Evolutionary conservation across 2,797 vertebrate genomes (phyloP), one percentile per base, ranked within the genome.

Genomic region (Rhinoraja longicauda): DNA sequence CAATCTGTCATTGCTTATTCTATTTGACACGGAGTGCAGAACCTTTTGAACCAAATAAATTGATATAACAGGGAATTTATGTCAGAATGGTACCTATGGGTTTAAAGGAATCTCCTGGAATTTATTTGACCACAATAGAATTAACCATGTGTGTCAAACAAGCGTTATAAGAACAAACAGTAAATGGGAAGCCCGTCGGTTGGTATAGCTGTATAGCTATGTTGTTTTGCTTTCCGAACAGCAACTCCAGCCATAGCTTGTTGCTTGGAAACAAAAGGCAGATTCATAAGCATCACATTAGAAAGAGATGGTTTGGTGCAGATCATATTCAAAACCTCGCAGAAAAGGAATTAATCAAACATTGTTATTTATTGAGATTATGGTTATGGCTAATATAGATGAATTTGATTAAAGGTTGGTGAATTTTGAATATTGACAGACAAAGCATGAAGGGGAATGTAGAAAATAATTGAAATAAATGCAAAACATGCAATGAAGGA

Each of bases 191-290:
- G 84, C n/a, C 15, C 13, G 36, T 64, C 36, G 24, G 10, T 6
- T 36, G n/a, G 15, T 8, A 67, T 7, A 62, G 0, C 62, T 67
- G 84, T 19, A 67, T 88, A 32, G 84, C 59, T 4, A 4, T n/a
- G 53, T 13, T 84, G 24, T 82, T n/a, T n/a, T 84, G 81, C 81
- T 12, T 26, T 59, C 4, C 1, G 9, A 59, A 84, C 12, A n/a
- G 53, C 53, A 84, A 59, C 53, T 57, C 81, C 26, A 59, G 79
- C 79, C 45, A 82, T 3, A 82, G 45, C 39, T 45, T 62, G 57
- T 84, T 84, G 82, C 29, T 62, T 86, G 82, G 82, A n/a, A 17
- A 64, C 12, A 64, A 64, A 86, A 62, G 62, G 82, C 82, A 53
- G 45, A 4, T 53, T 53, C 15, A 82, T 88, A 84, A 67, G 62